Conservation (phyloP, 2,113 vertebrate species). For the Puffinus mauretanicus region DNA sequence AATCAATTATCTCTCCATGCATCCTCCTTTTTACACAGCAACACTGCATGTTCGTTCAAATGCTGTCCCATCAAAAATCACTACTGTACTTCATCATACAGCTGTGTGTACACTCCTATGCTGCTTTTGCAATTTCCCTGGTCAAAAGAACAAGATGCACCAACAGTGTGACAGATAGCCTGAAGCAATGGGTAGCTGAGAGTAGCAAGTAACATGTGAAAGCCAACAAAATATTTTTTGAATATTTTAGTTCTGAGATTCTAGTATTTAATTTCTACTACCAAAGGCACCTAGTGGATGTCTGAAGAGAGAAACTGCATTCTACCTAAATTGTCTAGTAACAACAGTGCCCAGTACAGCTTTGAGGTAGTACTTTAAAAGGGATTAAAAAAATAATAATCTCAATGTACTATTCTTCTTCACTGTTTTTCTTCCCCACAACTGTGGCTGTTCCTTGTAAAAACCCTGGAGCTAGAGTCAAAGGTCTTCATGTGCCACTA, state of each 20-base stretch:
- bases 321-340: not conserved
- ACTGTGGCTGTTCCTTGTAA: not conserved
- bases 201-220: not conserved
- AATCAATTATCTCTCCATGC: not conserved
- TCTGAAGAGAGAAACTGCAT: not conserved
- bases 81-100: not conserved
- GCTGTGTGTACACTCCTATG: not conserved
- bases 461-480: not conserved
- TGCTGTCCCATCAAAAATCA: not conserved
- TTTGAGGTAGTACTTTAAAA: not conserved
- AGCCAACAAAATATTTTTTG: not conserved
- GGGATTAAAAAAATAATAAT: not conserved
- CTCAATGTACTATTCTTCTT: not conserved
- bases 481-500: not conserved
- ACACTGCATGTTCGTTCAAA: not conserved
- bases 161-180: not conserved
- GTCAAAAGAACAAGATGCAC: not conserved
- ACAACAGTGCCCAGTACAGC: not conserved
- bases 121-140: not conserved
- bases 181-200: not conserved
- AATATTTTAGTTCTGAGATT: not conserved
- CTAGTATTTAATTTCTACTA: conserved; percentile 3
- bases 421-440: not conserved
- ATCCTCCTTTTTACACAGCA: not conserved
- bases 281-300: not conserved